Evolutionary conservation across 2,888 invertebrate species (phyloP), one percentile per base, ranked within the genome.

Genomic region (Lottia gigantea): DNA sequence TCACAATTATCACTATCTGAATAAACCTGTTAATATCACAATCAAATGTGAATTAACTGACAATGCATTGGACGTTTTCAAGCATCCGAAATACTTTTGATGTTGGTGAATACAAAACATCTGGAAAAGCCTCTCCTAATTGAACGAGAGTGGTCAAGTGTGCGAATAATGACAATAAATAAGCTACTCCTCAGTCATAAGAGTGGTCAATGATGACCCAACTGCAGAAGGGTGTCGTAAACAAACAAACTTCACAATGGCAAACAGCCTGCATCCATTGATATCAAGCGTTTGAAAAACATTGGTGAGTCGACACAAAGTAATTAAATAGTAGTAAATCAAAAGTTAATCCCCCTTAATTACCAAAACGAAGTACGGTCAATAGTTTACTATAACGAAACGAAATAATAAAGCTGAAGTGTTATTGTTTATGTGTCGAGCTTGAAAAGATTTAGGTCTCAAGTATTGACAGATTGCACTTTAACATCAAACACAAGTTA

Each of bases 281-380:
- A 55, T 19, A 23, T 55, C 23, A 55, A 55, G 19, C 23, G 15
- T 55, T 55, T 55, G 55, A 23, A 55, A 55, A 55, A 55, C 55
- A 55, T 23, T 55, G 11, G 55, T 19, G 55, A 55, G 55, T 23
- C 55, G 19, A 55, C 19, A 55, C 55, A 55, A 55, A 55, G 55
- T 23, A 55, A 55, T 55, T 55, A 55, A 55, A 55, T 23, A 55
- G 19, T 55, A 55, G 19, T 55, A 55, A 55, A 55, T 55, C 55
- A 55, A 55, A 55, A 55, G 55, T 55, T 55, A 55, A 55, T 55
- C 55, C 23, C 55, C 55, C 23, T 55, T 55, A 55, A 55, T 55
- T 55, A 55, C 55, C 55, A 19, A 55, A 55, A 55, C 55, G 55
- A 55, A 55, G 23, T 23, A 55, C 19, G 14, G 55, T 55, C 55